Conservation (phyloP, 2,113 vertebrate genomes). For the Clarias gariepinus region DNA sequence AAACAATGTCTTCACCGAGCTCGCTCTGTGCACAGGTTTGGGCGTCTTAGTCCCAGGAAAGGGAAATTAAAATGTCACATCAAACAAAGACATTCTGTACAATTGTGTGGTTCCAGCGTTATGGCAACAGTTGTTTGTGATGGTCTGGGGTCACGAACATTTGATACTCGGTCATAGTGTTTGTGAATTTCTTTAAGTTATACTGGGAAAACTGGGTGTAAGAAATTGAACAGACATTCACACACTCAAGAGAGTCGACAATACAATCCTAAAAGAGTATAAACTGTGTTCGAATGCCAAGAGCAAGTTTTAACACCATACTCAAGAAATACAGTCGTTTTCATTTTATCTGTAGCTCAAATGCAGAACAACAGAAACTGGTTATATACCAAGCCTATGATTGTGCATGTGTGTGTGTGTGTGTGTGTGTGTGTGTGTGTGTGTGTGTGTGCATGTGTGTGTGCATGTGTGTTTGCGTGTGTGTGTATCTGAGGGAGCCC, state of each 20-base stretch:
- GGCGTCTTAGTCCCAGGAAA: background rate
- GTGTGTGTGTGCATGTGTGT: background rate
- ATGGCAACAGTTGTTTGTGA: background rate
- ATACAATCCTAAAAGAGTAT: background rate
- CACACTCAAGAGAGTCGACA: background rate
- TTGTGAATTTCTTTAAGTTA: background rate
- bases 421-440: background rate
- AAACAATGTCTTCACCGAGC: background rate
- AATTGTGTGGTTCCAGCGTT: background rate
- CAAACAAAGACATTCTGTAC: background rate
- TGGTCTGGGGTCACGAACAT: background rate
- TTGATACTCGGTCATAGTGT: background rate
- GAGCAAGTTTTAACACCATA: background rate
- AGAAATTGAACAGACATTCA: background rate
- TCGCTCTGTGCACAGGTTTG: background rate
- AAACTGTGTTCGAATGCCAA: background rate
- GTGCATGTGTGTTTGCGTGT: background rate
- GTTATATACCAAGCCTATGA: conserved; percentile 3
- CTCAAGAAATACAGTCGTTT: background rate
- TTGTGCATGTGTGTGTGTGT: background rate
- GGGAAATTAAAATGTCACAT: background rate
- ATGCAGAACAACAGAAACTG: background rate
- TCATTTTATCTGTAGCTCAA: background rate
- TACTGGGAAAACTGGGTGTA: background rate
- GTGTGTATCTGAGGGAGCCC: conserved; percentile 1